Percentiles rank a stretch among this genome's conserved stretches.
Evolutionary conservation across 2,888 invertebrate genomes (phyloP).

Genomic region (Drosophila mayaguana): DNA sequence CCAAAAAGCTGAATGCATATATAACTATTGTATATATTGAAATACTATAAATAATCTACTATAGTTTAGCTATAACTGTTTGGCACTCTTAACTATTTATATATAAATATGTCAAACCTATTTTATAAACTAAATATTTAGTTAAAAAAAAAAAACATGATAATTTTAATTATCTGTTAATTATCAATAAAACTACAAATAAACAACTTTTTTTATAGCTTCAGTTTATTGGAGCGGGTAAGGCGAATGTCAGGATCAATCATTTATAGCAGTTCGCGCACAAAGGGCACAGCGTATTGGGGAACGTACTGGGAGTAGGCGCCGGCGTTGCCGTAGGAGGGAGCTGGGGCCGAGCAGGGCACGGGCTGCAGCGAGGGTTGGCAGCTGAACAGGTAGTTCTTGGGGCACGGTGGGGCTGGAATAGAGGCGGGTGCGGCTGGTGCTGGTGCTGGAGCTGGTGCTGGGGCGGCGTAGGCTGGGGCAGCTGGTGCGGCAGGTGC

Average conservation of each 20-base stretch:
- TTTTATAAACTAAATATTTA: too few relatives aligned
- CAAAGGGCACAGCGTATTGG: slow-evolving; percentile 75
- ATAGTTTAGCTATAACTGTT: too few relatives aligned
- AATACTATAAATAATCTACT: too few relatives aligned
- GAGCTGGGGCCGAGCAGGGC: slow-evolving; percentile 71
- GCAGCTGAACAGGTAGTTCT: slow-evolving; percentile 82
- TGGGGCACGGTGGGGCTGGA: slow-evolving; percentile 79
- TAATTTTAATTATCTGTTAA: too few relatives aligned
- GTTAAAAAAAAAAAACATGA: too few relatives aligned
- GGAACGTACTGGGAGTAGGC: slow-evolving; percentile 80
- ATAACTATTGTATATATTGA: too few relatives aligned
- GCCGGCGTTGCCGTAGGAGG: slow-evolving; percentile 71
- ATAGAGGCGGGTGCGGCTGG: slow-evolving; percentile 50
- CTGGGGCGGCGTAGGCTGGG: slow-evolving; percentile 37
- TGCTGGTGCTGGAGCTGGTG: slow-evolving; percentile 40
- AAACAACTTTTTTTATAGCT: slow-evolving; percentile 6
- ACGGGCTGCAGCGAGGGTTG: slow-evolving; percentile 79
- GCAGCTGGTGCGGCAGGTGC: slow-evolving; percentile 52
- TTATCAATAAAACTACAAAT: not conserved
- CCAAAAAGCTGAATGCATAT: too few relatives aligned
- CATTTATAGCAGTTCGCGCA: slow-evolving; percentile 68
- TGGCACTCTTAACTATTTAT: too few relatives aligned
- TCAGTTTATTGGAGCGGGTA: slow-evolving; percentile 39
- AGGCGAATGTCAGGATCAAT: slow-evolving; percentile 6
- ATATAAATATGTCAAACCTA: too few relatives aligned